phyloP scores from a whole-genome alignment of 2,888 invertebrate genomes.

The Napeogenes sylphis region DNA sequence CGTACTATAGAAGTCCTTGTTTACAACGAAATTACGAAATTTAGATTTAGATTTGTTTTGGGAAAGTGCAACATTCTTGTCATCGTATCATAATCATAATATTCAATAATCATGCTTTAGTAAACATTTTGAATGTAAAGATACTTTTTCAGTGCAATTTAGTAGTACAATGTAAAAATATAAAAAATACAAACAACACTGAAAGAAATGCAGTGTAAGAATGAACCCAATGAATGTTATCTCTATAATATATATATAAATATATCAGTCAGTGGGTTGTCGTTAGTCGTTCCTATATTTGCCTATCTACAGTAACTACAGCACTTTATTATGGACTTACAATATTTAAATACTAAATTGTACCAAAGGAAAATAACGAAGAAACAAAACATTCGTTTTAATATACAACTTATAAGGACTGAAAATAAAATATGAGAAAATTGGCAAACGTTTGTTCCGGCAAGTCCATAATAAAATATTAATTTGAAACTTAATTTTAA shows the following conservation, averaged over 20 bases:
- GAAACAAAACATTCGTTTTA: not conserved
- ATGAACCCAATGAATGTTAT: conserved; percentile 54
- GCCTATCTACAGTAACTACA: conserved; percentile 46
- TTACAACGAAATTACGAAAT: not conserved
- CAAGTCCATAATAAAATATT: conserved; percentile 32
- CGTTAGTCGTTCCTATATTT: conserved; percentile 41
- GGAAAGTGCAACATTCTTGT: no score
- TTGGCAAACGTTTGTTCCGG: not conserved
- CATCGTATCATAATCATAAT: no score
- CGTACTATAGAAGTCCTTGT: not conserved
- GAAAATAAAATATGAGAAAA: not conserved
- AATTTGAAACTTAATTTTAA: conserved; percentile 34
- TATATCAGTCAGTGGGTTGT: conserved; percentile 72
- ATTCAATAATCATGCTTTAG: no score
- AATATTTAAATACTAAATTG: conserved; percentile 5
- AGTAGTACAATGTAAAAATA: conserved; percentile 5
- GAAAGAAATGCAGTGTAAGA: conserved; percentile 24
- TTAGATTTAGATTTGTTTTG: not conserved
- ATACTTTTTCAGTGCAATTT: not conserved
- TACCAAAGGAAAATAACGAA: not conserved
- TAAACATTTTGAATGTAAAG: not conserved
- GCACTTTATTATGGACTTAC: conserved; percentile 22
- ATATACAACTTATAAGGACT: not conserved
- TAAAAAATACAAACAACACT: conserved; percentile 16
- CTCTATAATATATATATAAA: conserved; percentile 58